Conservation (phyloP, 2,797 vertebrate genomes). For the Coccyzus lansbergi region DNA sequence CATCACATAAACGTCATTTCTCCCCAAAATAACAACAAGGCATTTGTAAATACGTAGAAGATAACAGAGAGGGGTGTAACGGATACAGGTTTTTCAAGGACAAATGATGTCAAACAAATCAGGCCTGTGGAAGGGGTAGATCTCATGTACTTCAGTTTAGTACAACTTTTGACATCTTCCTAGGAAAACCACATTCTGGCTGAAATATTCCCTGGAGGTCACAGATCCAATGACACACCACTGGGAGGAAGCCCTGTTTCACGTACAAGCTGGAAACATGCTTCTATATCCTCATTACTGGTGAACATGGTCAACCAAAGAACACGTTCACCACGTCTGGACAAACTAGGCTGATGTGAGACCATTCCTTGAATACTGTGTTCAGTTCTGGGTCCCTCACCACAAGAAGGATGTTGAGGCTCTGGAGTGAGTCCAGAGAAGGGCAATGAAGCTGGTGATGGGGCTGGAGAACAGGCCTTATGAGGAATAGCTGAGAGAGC, state of each 20-base stretch:
- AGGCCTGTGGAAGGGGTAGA: background rate
- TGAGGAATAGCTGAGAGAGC: no score
- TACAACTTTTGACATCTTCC: background rate
- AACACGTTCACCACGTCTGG: background rate
- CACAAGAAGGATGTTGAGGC: no score
- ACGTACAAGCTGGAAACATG: background rate
- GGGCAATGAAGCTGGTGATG: no score
- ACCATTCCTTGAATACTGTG: no score
- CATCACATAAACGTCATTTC: background rate
- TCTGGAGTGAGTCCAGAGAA: no score
- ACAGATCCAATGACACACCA: rapidly evolving
- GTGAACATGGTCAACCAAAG: background rate
- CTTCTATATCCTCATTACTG: background rate
- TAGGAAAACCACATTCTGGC: background rate
- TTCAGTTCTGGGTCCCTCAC: no score
- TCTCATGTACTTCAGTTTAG: background rate
- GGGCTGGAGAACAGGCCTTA: no score
- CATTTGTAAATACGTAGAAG: background rate
- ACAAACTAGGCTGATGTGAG: background rate
- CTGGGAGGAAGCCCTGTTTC: background rate
- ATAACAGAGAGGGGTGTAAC: background rate
- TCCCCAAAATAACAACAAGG: background rate
- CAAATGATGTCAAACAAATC: background rate
- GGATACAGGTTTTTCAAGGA: background rate
- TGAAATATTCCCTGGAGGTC: background rate